phyloP scores from a whole-genome alignment of 2,888 invertebrate genomes.

The Stictocephala bisonia region DNA sequence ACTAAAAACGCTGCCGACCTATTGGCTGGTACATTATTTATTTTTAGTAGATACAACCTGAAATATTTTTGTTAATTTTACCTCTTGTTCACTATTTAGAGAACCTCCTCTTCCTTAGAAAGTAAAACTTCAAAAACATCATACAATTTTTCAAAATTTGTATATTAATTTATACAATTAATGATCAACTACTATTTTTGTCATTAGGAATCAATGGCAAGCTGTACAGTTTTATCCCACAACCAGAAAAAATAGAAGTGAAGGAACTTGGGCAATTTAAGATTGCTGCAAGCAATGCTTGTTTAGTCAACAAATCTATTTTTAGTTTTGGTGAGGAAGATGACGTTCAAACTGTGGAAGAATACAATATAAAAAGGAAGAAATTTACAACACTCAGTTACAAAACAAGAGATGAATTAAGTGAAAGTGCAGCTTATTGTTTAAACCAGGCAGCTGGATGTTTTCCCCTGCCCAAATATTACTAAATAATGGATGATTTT shows the following conservation, averaged over 20 bases:
- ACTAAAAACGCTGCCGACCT: no score
- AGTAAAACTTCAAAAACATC: no score
- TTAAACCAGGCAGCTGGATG: conserved; percentile 36
- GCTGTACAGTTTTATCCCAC: conserved; percentile 44
- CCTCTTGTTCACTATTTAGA: no score
- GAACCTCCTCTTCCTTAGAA: no score
- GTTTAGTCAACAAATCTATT: conserved; percentile 45
- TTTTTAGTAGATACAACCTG: no score
- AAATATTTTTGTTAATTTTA: no score
- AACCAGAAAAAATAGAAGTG: conserved; percentile 13
- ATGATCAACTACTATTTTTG: no score
- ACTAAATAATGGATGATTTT: neutral
- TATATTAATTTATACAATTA: no score
- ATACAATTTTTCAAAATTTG: no score
- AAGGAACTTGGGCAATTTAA: conserved; percentile 64
- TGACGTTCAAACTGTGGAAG: conserved; percentile 37
- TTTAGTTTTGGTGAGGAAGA: conserved; percentile 47
- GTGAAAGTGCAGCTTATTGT: neutral
- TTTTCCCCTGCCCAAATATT: conserved; percentile 41
- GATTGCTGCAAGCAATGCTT: conserved; percentile 65
- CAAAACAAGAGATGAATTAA: neutral
- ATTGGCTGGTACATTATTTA: no score
- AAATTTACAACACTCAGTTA: conserved; percentile 44
- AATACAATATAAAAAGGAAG: conserved; percentile 38
- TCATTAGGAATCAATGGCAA: conserved; percentile 42